Evolutionary conservation across 1,140 invertebrate species (phyloP), one percentile per base, ranked within the genome.

Genomic region (Pseudobourletiella spinata): DNA sequence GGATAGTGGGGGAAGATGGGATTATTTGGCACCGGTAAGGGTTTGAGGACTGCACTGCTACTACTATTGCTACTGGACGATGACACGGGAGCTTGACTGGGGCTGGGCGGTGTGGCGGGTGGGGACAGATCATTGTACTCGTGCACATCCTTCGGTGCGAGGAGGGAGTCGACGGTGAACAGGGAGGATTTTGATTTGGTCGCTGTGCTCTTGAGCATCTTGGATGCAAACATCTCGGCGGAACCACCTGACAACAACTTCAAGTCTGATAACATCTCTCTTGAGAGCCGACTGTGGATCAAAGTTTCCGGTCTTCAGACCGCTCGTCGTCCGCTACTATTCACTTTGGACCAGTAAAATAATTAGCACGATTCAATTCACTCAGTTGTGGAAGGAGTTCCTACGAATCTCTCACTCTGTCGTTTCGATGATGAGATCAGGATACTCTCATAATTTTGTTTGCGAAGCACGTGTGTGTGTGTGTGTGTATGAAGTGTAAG

Each of bases 31-130:
- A 68, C 35, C 25, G 68, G 50, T 26, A 65, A 44, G 28, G 64
- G 62, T 60, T 64, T 69, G 8, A 63, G 24, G 18, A 69, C 55
- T n/a, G n/a, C n/a, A 35, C 30, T 26, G n/a, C n/a, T n/a, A n/a
- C n/a, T n/a, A n/a, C n/a, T n/a, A n/a, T n/a, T n/a, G n/a, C n/a
- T n/a, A n/a, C n/a, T n/a, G 48, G 54, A 6, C 51, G 29, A n/a
- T 32, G 54, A 43, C 25, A 32, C 50, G 42, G 54, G n/a, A 2
- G 54, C 42, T 20, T 51, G 24, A 3, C 20, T 42, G 22, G 32
- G 30, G 63, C 65, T 67, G 24, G 68, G 68, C 43, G 68, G 68
- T 29, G 68, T 70, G 25, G 68, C 68, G 25, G 68, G 68, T 42
- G 68, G 68, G 22, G 68, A 70, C 51, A 70, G 39, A 56, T 70